Evolutionary conservation across 2,113 vertebrate species (phyloP).

Genomic region (Anarrhichthys ocellatus): DNA sequence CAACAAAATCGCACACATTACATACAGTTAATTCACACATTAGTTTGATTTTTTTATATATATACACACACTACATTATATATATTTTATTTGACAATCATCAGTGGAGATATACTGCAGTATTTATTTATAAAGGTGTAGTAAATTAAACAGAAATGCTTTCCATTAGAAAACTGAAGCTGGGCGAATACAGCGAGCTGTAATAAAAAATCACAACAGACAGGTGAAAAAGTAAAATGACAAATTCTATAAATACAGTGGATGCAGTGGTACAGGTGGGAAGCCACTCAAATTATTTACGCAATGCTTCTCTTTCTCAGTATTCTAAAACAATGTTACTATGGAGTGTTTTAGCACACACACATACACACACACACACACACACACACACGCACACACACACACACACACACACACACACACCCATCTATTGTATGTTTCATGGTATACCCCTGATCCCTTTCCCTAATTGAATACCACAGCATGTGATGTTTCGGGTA

Average conservation of each 20-base stretch:
- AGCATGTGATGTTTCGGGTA: background rate
- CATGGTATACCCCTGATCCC: background rate
- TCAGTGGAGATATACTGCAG: background rate
- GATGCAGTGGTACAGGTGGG: background rate
- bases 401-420: background rate
- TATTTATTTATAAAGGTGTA: background rate
- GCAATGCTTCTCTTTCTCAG: background rate
- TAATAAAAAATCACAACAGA: background rate
- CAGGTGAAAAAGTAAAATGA: background rate
- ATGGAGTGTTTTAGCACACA: background rate
- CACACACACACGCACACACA: background rate
- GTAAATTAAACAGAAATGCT: background rate
- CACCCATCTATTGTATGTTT: background rate
- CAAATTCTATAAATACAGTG: background rate
- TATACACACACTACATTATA: slow-evolving; percentile 1
- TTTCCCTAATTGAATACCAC: background rate
- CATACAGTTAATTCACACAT: background rate
- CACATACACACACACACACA: background rate
- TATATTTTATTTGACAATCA: background rate
- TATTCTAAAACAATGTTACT: background rate
- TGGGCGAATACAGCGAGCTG: slow-evolving; percentile 73
- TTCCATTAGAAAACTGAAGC: slow-evolving; percentile 62
- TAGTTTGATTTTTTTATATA: background rate
- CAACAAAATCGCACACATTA: background rate
- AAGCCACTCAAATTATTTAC: too few species aligned